Evolutionary conservation across 1,140 invertebrate species (phyloP).

Genomic region (Atta cephalotes): DNA sequence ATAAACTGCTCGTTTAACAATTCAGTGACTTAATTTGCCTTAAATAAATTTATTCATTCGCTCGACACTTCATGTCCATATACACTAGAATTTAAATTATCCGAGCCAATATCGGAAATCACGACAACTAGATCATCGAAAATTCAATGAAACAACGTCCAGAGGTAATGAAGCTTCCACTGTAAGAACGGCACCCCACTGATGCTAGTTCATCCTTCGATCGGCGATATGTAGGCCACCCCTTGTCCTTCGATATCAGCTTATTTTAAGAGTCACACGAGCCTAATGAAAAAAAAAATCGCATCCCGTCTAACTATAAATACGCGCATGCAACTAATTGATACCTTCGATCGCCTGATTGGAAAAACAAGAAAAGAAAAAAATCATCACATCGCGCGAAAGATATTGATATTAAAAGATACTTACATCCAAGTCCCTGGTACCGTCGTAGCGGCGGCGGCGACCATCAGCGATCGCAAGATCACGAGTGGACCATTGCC

Average conservation of each 20-base stretch:
- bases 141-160: slow-evolving; percentile 18
- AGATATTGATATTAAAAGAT: background rate
- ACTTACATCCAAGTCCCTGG: slow-evolving; percentile 77
- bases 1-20: background rate
- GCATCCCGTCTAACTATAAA: slow-evolving; percentile 54
- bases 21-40: background rate
- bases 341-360: slow-evolving; percentile 18
- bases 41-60: slow-evolving; percentile 4
- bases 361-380: background rate
- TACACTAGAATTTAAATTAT: slow-evolving; percentile 21
- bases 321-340: slow-evolving; percentile 19
- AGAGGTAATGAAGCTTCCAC: slow-evolving; percentile 14
- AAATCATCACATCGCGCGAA: background rate
- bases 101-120: background rate
- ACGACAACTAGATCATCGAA: background rate
- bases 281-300: slow-evolving; percentile 58
- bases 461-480: slow-evolving; percentile 61
- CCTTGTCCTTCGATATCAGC: slow-evolving; percentile 43
- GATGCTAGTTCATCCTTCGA: slow-evolving; percentile 27
- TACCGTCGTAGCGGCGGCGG: slow-evolving; percentile 42
- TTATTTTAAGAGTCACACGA: slow-evolving; percentile 56
- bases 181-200: slow-evolving; percentile 6
- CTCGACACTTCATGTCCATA: background rate
- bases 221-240: slow-evolving; percentile 52
- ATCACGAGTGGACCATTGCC: slow-evolving; percentile 53